Conservation (phyloP, 2,888 invertebrate genomes). For the Ctena decussata region DNA sequence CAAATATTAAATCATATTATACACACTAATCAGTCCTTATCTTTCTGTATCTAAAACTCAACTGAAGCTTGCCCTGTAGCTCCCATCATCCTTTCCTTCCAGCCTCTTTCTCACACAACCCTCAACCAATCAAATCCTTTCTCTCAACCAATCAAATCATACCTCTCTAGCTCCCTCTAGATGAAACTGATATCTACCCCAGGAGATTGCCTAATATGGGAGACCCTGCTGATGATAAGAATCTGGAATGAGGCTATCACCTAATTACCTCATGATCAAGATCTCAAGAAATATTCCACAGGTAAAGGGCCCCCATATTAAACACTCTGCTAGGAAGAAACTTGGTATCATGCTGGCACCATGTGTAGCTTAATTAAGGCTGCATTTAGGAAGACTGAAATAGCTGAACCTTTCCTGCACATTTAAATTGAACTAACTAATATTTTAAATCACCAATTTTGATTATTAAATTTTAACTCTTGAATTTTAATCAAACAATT, state of each 20-base stretch:
- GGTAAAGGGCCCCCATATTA: not conserved
- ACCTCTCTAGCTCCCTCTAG: not conserved
- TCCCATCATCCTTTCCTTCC: not conserved
- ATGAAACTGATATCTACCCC: not conserved
- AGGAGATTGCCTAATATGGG: not conserved
- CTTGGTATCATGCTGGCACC: not conserved
- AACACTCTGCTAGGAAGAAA: not conserved
- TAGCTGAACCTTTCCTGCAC: not conserved
- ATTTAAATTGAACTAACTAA: not conserved
- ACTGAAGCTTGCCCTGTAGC: not conserved
- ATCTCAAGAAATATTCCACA: not conserved
- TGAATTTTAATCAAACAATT: not conserved
- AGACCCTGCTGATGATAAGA: not conserved
- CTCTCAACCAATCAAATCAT: not conserved
- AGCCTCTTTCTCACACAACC: not conserved
- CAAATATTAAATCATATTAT: not conserved
- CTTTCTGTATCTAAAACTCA: not conserved
- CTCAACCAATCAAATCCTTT: not conserved
- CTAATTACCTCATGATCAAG: not conserved
- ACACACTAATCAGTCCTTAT: not conserved
- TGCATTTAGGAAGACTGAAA: no score
- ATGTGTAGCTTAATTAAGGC: not conserved
- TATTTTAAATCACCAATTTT: not conserved
- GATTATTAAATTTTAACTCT: no score
- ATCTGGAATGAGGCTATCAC: not conserved